Evolutionary conservation across 2,888 invertebrate genomes (phyloP).

Genomic region (Erpobdella octoculata): DNA sequence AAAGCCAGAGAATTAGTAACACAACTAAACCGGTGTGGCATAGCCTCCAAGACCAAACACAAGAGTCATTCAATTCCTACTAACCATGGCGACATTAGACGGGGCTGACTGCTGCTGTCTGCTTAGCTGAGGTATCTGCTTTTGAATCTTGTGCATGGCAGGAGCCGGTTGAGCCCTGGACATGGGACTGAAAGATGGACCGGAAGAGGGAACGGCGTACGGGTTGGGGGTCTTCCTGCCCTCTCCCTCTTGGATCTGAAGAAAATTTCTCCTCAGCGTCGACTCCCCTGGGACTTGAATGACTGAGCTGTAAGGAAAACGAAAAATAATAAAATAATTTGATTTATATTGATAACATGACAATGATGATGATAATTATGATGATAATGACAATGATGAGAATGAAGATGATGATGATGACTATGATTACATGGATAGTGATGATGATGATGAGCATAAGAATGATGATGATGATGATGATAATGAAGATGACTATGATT

Average conservation of each 20-base stretch:
- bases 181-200: constrained; percentile 25
- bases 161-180: constrained; percentile 25
- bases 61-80: background rate
- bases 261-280: constrained; percentile 91
- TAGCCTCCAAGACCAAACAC: background rate
- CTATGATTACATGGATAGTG: background rate
- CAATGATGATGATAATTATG: background rate
- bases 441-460: background rate
- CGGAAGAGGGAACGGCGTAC: constrained; percentile 35
- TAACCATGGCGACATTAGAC: constrained; percentile 47
- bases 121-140: constrained; percentile 15
- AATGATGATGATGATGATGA: background rate
- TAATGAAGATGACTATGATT: background rate
- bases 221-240: constrained; percentile 40
- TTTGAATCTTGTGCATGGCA: constrained; percentile 6
- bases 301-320: constrained; percentile 60
- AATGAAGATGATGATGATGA: too few relatives aligned
- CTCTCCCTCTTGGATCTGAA: constrained; percentile 71
- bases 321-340: too few relatives aligned
- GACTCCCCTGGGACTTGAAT: constrained; percentile 84
- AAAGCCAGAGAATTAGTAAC: background rate
- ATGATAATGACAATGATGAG: background rate
- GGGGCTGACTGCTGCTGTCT: constrained; percentile 56
- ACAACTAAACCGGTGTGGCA: background rate
- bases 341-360: background rate